Conservation (phyloP, 2,888 invertebrate species). For the Platycheirus rosarum region DNA sequence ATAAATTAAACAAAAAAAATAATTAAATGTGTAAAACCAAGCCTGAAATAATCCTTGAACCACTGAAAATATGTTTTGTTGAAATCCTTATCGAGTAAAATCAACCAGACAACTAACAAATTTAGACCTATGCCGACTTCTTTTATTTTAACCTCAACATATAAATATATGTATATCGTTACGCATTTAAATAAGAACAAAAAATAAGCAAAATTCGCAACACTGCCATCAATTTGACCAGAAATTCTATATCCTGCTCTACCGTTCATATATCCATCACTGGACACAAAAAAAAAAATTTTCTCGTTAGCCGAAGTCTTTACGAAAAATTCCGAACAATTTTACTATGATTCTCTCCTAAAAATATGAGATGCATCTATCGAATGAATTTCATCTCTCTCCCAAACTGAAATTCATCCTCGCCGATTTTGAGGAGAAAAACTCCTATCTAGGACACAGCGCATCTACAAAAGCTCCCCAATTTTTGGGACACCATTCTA, state of each 20-base stretch:
- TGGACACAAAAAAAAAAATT: slow-evolving; percentile 31
- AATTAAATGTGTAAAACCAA: not conserved
- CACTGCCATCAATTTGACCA: slow-evolving; percentile 55
- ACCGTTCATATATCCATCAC: slow-evolving; percentile 36
- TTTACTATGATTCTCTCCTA: slow-evolving; percentile 26
- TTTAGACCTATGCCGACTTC: slow-evolving; percentile 43
- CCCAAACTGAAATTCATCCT: slow-evolving; percentile 43
- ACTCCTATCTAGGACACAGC: slow-evolving; percentile 66
- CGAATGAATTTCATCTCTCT: slow-evolving; percentile 50
- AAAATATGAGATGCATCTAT: slow-evolving; percentile 42
- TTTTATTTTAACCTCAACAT: slow-evolving; percentile 57
- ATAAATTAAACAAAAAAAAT: not conserved
- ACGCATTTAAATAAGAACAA: slow-evolving; percentile 17
- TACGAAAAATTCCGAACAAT: slow-evolving; percentile 54
- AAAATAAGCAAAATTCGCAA: slow-evolving; percentile 23
- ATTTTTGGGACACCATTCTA: slow-evolving; percentile 66
- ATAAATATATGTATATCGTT: slow-evolving; percentile 16
- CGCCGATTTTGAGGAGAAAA: slow-evolving; percentile 45
- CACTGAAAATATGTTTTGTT: not conserved
- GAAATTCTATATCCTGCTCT: slow-evolving; percentile 60
- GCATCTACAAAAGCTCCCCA: slow-evolving; percentile 57
- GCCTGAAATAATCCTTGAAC: too few relatives aligned
- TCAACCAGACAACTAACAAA: slow-evolving; percentile 52
- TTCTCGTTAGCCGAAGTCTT: slow-evolving; percentile 50
- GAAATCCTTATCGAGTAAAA: slow-evolving; percentile 57